Percentiles rank a stretch among this genome's conserved stretches.
Evolutionary conservation across 2,797 vertebrate species (phyloP).

Genomic region (Chiroxiphia lanceolata): DNA sequence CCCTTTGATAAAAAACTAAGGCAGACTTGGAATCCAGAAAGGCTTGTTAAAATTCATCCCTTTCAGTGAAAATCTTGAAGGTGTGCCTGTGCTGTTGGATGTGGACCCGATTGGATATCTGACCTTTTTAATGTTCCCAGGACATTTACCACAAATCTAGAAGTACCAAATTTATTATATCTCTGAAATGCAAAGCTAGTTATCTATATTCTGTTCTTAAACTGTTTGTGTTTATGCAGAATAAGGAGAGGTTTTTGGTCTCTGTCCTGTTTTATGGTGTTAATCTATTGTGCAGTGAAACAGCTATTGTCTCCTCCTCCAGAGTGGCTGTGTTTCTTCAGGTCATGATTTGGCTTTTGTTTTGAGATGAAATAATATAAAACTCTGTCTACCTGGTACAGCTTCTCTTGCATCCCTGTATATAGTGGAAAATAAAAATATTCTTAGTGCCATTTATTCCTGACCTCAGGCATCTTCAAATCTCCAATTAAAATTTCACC

Average conservation of each 20-base stretch:
- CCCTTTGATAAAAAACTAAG: not conserved
- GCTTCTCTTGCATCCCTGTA: not conserved
- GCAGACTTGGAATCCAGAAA: not conserved
- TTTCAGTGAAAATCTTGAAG: not conserved
- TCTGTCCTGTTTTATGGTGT: not conserved
- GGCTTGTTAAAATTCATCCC: not conserved
- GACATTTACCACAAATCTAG: not conserved
- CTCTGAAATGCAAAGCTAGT: not conserved
- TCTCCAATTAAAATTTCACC: conserved; percentile 4
- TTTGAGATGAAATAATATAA: conserved; percentile 4
- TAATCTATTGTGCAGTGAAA: not conserved
- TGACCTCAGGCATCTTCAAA: not conserved
- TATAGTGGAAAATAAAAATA: not conserved
- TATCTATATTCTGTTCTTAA: not conserved
- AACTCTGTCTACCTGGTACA: not conserved
- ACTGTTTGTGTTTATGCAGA: not conserved
- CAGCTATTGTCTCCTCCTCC: not conserved
- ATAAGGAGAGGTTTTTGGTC: not conserved
- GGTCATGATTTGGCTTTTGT: not conserved
- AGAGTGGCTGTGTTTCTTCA: not conserved
- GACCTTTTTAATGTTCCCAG: not conserved
- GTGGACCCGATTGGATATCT: not conserved
- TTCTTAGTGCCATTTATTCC: not conserved
- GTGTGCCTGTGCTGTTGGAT: not conserved
- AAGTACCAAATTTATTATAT: not conserved